Evolutionary conservation across 2,888 invertebrate genomes (phyloP).

Genomic region (Ommatoiulus sabulosus): DNA sequence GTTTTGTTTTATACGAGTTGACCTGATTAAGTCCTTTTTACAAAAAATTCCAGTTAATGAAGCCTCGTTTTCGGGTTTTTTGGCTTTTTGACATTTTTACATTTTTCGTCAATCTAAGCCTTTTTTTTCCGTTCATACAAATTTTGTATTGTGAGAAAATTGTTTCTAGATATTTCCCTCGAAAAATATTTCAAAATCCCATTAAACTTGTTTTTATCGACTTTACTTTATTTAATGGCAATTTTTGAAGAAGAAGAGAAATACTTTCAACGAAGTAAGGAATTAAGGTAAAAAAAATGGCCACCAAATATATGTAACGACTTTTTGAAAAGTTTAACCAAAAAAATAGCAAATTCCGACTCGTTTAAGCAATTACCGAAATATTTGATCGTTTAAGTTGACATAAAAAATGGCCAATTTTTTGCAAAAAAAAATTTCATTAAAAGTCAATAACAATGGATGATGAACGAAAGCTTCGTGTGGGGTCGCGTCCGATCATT

Average conservation of each 20-base stretch:
- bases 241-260: background rate
- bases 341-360: background rate
- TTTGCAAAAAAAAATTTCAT: background rate
- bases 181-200: slow-evolving; percentile 8
- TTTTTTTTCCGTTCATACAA: background rate
- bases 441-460: slow-evolving; percentile 34
- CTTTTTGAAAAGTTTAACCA: background rate
- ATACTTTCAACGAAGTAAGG: background rate
- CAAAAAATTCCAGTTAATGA: no score
- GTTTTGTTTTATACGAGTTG: no score
- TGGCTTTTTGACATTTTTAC: background rate
- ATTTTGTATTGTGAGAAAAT: background rate
- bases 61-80: background rate
- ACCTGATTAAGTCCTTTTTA: no score
- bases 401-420: background rate
- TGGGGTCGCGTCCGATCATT: background rate
- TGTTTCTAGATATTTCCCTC: background rate
- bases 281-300: background rate
- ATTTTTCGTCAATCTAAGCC: background rate
- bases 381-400: slow-evolving; percentile 7
- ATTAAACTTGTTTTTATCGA: slow-evolving; percentile 53
- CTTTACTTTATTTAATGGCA: slow-evolving; percentile 49
- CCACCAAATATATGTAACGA: slow-evolving; percentile 21
- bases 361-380: slow-evolving; percentile 23
- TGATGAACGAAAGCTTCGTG: background rate